Base-by-base conservation (phyloP, 2,797 vertebrate species). In the Pygocentrus nattereri region DNA sequence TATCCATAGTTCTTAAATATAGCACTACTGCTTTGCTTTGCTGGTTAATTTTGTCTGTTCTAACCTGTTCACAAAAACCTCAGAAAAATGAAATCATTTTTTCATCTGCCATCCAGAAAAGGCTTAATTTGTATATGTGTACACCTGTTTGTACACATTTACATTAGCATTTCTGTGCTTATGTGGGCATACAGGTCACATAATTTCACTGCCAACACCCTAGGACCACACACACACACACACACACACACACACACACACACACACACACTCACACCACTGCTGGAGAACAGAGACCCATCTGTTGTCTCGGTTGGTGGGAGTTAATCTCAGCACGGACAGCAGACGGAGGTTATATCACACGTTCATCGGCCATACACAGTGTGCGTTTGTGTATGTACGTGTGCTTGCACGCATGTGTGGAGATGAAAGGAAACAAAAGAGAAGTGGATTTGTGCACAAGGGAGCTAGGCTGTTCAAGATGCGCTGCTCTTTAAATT, bases 281-380 rank as follows among this genome's bases (percentile, higher is more conserved):
- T 91, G 88, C 91, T 90, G 90, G 68, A 85, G 69, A 87, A 87
- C 85, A 89, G 87, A 83, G 82, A 86, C 88, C 94, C 93, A 94
- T 95, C 94, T 95, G 94, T 88, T 93, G 79, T 91, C 89, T 91
- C 92, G 92, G 93, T 91, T 89, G 81, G 91, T 90, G 87, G 62
- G 82, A 90, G 89, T 93, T 93, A 93, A 93, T 93, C 93, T 91
- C 92, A 87, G 90, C 90, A 85, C 91, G 92, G 87, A 91, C 84
- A 87, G 86, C 86, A 87, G 86, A 87, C 86, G 84, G 86, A 85
- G 86, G 84, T 87, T 85, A 87, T 81, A 85, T 87, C 86, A 87
- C 82, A 84, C 76, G 34, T 78, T 77, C 64, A 38, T 79, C 18
- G 56, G 70, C 79, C 82, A 74, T 82, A 82, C 84, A 82, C 47